These are phyloP conservation scores for Chrysomela aeneicollis DNA, from an alignment of 2,888 invertebrate species.

Conservation along the genomic window DNA sequence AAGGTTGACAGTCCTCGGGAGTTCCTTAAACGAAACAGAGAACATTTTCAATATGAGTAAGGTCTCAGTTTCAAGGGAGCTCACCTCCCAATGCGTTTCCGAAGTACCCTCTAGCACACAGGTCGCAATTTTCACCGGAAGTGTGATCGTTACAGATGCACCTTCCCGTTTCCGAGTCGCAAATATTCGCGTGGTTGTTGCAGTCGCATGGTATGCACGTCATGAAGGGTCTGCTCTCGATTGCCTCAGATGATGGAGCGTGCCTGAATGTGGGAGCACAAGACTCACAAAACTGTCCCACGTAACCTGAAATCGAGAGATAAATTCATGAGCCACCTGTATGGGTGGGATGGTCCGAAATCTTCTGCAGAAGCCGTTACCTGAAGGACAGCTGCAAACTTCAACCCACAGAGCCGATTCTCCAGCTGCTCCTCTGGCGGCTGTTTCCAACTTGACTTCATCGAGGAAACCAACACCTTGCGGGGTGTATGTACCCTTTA, in stretches of 20 bases:
- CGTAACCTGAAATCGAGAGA: slow-evolving; percentile 64
- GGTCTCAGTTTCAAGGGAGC: background rate
- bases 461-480: slow-evolving; percentile 89
- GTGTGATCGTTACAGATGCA: slow-evolving; percentile 98
- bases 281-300: slow-evolving; percentile 97
- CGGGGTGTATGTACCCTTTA: slow-evolving; percentile 89
- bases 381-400: slow-evolving; percentile 87
- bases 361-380: slow-evolving; percentile 55
- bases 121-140: slow-evolving; percentile 92
- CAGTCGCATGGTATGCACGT: slow-evolving; percentile 97
- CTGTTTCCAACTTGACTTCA: slow-evolving; percentile 88
- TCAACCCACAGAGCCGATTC: slow-evolving; percentile 92
- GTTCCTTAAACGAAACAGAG: slow-evolving; percentile 67
- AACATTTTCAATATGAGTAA: background rate
- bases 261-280: slow-evolving; percentile 95
- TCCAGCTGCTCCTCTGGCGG: slow-evolving; percentile 76
- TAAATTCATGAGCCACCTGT: background rate
- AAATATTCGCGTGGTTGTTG: slow-evolving; percentile 94
- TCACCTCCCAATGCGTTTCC: slow-evolving; percentile 81
- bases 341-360: too few relatives aligned
- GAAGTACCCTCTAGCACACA: slow-evolving; percentile 93
- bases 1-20: slow-evolving; percentile 85
- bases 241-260: slow-evolving; percentile 74
- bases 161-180: slow-evolving; percentile 93
- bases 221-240: slow-evolving; percentile 73